Base-by-base conservation (phyloP, 2,113 vertebrate genomes). In the Oncorhynchus kisutch region DNA sequence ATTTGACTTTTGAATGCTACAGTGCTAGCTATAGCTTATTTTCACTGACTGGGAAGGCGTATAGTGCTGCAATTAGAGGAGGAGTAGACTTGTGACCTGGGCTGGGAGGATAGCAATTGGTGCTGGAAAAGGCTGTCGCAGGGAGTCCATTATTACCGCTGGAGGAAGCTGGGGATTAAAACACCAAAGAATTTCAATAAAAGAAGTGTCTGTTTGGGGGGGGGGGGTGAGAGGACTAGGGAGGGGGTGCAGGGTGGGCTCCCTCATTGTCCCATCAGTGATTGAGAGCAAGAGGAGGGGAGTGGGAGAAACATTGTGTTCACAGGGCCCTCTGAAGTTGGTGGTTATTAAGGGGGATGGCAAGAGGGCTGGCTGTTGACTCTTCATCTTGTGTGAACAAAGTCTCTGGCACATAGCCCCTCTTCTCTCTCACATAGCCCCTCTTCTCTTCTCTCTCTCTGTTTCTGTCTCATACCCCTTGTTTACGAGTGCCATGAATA, bases 101-200 rank as follows among this genome's bases (percentile, higher is more conserved):
- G 84, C 86, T 67, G 75, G 83, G 82, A 74, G 83, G 91, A 91
- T 88, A 84, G 86, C 88, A 86, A 73, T 54, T 4, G 16, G 51
- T 64, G 79, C 93, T 94, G 93, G 89, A 94, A 94, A 93, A 93
- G 93, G 91, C 94, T 90, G 89, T 91, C 84, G 88, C 88, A 86
- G 89, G 87, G 90, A 94, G 91, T 92, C 92, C 89, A 94, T 94
- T 94, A 93, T 94, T 93, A 88, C 86, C 84, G 88, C 84, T 81
- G 88, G 93, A 94, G 94, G 94, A 94, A 94, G 93, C 93, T 86
- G 92, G 91, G 93, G 94, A 94, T 94, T 94, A 94, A 90, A 91
- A 93, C 91, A 91, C 92, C 92, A 94, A 94, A 94, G 93, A 93
- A 93, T 92, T 93, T 92, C 93, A 94, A 94, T 94, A 94, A 94